These are phyloP conservation scores for Cherax quadricarinatus DNA, from an alignment of 1,140 invertebrate species.

Conservation along the genomic window DNA sequence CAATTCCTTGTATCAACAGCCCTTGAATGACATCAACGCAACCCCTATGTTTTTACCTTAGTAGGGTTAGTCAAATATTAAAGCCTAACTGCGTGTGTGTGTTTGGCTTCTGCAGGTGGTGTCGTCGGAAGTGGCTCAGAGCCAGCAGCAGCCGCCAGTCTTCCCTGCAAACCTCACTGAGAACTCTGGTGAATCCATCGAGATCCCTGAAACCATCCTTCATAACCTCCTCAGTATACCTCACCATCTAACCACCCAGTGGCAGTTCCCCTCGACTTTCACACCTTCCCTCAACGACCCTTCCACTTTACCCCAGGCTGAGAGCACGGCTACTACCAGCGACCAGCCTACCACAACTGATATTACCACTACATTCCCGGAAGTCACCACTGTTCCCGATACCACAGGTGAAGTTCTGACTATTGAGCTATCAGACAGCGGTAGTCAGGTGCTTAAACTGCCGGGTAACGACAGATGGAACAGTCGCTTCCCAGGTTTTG, in stretches of 20 bases:
- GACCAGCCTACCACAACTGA: background rate
- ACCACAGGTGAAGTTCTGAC: background rate
- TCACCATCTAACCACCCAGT: slow-evolving; percentile 18
- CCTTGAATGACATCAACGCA: no score
- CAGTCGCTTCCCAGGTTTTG: slow-evolving; percentile 13
- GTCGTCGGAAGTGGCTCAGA: slow-evolving; percentile 38
- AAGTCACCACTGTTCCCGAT: background rate
- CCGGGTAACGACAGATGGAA: background rate
- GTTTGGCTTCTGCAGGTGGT: background rate
- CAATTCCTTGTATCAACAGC: no score
- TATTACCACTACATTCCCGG: background rate
- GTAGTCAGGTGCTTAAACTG: background rate
- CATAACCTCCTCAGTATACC: slow-evolving; percentile 28
- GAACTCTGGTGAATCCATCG: slow-evolving; percentile 18
- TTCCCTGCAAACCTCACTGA: slow-evolving; percentile 6
- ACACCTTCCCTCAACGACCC: background rate
- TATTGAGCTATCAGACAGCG: background rate
- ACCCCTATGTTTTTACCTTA: no score
- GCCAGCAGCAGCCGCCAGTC: background rate
- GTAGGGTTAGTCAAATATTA: background rate
- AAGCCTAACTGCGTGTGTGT: background rate
- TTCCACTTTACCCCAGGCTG: background rate
- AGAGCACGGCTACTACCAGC: background rate
- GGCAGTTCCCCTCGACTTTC: slow-evolving; percentile 36
- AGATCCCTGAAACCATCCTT: slow-evolving; percentile 46